Percentiles rank a stretch among this genome's conserved stretches.
Conservation (phyloP, 2,888 invertebrate species). For the Micoletzkya japonica region DNA sequence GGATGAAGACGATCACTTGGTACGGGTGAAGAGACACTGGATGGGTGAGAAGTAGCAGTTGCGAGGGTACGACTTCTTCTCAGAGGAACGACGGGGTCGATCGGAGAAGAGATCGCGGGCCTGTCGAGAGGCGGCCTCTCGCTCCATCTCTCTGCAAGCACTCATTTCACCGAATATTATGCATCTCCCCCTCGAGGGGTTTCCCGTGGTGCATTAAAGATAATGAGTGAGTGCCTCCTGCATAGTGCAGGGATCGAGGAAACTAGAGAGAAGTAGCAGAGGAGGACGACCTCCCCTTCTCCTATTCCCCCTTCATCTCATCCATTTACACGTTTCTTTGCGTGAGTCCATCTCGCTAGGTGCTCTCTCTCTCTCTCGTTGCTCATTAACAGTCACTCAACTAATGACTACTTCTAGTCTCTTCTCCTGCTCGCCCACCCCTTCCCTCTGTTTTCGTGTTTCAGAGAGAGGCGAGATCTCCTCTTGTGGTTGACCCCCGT, state of each 20-base stretch:
- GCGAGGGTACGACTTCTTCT: conserved; percentile 55
- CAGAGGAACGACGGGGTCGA: conserved; percentile 50
- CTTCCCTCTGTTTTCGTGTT: neutral
- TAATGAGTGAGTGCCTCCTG: neutral
- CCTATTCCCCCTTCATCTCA: no score
- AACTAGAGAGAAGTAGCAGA: neutral
- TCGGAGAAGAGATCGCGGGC: conserved; percentile 11
- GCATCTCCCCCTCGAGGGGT: neutral
- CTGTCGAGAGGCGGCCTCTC: conserved; percentile 44
- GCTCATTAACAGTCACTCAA: conserved; percentile 7
- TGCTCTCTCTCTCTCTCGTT: no score
- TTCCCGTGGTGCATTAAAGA: neutral
- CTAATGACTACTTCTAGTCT: neutral
- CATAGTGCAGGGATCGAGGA: no score
- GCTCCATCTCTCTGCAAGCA: conserved; percentile 45
- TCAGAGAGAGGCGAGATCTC: neutral
- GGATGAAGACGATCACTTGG: neutral
- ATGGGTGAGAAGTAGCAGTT: conserved; percentile 59
- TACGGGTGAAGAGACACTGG: conserved; percentile 52
- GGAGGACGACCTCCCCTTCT: neutral
- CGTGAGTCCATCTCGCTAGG: no score
- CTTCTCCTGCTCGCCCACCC: neutral
- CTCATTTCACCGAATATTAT: neutral
- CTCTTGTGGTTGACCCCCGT: no score
- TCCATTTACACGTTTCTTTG: no score